Evolutionary conservation across 2,888 invertebrate genomes (phyloP).

Genomic region (Spodoptera littoralis): DNA sequence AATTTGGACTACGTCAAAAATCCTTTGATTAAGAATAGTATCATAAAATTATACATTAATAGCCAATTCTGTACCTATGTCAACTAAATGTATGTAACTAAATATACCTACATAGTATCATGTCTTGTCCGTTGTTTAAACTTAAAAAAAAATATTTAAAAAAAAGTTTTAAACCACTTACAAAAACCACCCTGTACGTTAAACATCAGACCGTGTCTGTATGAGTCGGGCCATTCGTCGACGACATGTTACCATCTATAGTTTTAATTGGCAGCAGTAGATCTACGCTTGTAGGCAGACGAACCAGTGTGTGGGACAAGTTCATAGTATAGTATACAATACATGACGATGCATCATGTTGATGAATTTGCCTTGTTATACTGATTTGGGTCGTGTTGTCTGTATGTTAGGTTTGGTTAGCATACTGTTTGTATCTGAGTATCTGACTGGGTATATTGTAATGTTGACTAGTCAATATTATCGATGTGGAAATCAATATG

Average conservation of each 20-base stretch:
- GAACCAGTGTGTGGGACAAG: conserved; percentile 69
- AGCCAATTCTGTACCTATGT: too few relatives aligned
- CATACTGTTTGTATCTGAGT: neutral
- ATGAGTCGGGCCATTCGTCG: conserved; percentile 74
- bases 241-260: conserved; percentile 81
- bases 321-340: conserved; percentile 41
- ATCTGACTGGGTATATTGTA: too few relatives aligned
- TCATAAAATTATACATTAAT: too few relatives aligned
- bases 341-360: conserved; percentile 51
- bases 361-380: conserved; percentile 50
- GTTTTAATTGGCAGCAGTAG: conserved; percentile 84
- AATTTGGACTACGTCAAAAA: too few relatives aligned
- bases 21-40: too few relatives aligned
- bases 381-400: conserved; percentile 49
- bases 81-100: too few relatives aligned
- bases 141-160: neutral
- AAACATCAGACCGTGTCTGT: conserved; percentile 67
- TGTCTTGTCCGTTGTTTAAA: too few relatives aligned
- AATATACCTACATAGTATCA: too few relatives aligned
- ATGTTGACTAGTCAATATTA: too few relatives aligned
- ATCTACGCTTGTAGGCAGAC: conserved; percentile 75
- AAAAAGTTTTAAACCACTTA: conserved; percentile 1
- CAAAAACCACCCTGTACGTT: conserved; percentile 63
- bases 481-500: too few relatives aligned
- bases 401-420: conserved; percentile 18